Evolutionary conservation across 1,140 invertebrate species (phyloP), one percentile per base, ranked within the genome.

Genomic region (Diploscapter pachys): DNA sequence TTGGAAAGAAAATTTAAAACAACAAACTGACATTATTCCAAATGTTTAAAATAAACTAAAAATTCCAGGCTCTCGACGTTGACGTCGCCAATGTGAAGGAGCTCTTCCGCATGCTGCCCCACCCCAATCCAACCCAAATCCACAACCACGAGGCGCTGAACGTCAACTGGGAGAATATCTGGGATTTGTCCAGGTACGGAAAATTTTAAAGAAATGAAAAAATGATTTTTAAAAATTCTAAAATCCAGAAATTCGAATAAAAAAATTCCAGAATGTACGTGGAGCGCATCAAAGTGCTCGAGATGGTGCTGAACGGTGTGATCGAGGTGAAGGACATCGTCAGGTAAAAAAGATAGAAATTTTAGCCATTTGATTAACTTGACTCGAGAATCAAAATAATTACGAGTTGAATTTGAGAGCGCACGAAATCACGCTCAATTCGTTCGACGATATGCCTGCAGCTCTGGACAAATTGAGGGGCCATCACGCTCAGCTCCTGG

Each of bases 141-240:
- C 92, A 93, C 85, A 93, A 91, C 81, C 89, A 86, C 94, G 71
- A 96, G 83, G 91, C 91, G 76, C 89, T 96, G 1, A 90, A 92
- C 81, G 91, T 91, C 80, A 93, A 94, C 80, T 97, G 94, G 95
- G 94, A 95, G 83, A 90, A 91, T 76, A 88, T 96, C 73, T 93
- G 93, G 90, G 91, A 91, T 71, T 88, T 92, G 70, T 93, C 92
- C 59, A 91, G 31, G 31, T 31, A 31, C 31, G 31, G 0, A 31
- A 31, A 31, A 31, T 31, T 31, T 31, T 0, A 31, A 31, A 31
- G 31, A 31, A 1, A 31, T 31, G 31, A 31, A 31, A 31, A 31
- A 31, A 31, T 31, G 31, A 31, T 31, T 31, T 31, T 31, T 31
- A 31, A 31, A 31, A 31, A 31, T 31, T 31, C 31, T 0, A 31